Conservation (phyloP, 2,888 invertebrate species). For the Macaria notata region DNA sequence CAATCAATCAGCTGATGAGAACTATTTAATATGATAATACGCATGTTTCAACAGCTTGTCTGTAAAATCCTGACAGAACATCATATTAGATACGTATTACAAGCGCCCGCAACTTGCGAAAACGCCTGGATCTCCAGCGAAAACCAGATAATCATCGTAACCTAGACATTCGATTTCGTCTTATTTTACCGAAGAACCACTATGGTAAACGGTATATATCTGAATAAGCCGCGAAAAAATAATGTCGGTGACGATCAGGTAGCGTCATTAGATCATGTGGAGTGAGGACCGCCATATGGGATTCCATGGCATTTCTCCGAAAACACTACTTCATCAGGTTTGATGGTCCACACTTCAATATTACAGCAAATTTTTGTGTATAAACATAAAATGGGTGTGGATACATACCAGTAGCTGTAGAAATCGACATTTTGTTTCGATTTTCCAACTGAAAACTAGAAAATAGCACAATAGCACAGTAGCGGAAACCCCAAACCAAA, state of each 20-base stretch:
- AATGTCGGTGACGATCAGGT: slow-evolving; percentile 54
- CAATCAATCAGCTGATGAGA: slow-evolving; percentile 30
- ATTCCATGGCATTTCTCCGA: slow-evolving; percentile 81
- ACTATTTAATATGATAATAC: slow-evolving; percentile 14
- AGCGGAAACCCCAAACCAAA: slow-evolving; percentile 82
- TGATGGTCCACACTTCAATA: slow-evolving; percentile 54
- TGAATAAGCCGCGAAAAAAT: slow-evolving; percentile 44
- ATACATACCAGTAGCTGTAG: slow-evolving; percentile 76
- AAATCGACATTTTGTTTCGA: slow-evolving; percentile 74
- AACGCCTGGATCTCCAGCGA: slow-evolving; percentile 60
- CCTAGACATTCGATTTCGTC: slow-evolving; percentile 50
- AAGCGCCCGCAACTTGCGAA: slow-evolving; percentile 54
- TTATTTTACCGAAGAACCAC: slow-evolving; percentile 22
- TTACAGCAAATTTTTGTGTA: slow-evolving; percentile 38
- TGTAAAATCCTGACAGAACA: slow-evolving; percentile 36
- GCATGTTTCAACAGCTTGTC: slow-evolving; percentile 15
- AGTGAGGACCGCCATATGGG: slow-evolving; percentile 81
- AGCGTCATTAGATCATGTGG: slow-evolving; percentile 80
- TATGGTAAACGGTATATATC: slow-evolving; percentile 33
- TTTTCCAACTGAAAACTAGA: slow-evolving; percentile 72
- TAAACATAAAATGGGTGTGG: slow-evolving; percentile 41
- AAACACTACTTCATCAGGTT: slow-evolving; percentile 72
- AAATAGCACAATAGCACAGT: slow-evolving; percentile 81
- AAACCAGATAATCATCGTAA: slow-evolving; percentile 63
- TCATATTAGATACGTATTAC: slow-evolving; percentile 33